phyloP scores from a whole-genome alignment of 2,888 invertebrate species.

The Cryptocheilus praepositus region DNA sequence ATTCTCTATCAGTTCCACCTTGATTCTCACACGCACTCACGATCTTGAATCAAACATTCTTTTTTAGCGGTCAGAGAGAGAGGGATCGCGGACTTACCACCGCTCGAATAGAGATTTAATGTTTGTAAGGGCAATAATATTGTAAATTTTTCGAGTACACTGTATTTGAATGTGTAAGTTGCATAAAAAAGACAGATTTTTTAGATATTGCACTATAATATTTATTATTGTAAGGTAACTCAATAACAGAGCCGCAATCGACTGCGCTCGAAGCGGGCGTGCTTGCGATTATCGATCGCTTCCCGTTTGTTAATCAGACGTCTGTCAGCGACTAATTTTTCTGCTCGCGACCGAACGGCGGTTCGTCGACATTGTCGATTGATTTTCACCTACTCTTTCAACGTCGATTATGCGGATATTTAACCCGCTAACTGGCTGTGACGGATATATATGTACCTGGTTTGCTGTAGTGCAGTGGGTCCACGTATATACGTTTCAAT shows the following conservation, averaged over 20 bases:
- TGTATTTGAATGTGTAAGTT: conserved; percentile 71
- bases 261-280: conserved; percentile 21
- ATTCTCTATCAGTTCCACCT: conserved; percentile 35
- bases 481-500: not conserved
- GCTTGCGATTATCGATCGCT: not conserved
- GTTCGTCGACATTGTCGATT: not conserved
- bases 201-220: conserved; percentile 73
- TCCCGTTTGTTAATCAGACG: too few relatives aligned
- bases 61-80: conserved; percentile 44
- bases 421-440: conserved; percentile 23
- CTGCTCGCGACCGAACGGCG: too few relatives aligned
- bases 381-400: conserved; percentile 20
- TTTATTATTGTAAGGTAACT: conserved; percentile 63
- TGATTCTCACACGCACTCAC: conserved; percentile 42
- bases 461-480: not conserved
- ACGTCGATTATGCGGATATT: conserved; percentile 21
- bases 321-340: too few relatives aligned
- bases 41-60: conserved; percentile 53
- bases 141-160: conserved; percentile 71
- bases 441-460: conserved; percentile 4
- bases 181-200: conserved; percentile 72
- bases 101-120: conserved; percentile 66
- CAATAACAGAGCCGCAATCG: conserved; percentile 39
- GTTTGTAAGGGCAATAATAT: conserved; percentile 72
- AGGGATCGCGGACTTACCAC: conserved; percentile 58